A percentile compares a stretch with the other conserved stretches of the same genome.
phyloP scores from a whole-genome alignment of 2,797 vertebrate species.

The Scyliorhinus canicula region DNA sequence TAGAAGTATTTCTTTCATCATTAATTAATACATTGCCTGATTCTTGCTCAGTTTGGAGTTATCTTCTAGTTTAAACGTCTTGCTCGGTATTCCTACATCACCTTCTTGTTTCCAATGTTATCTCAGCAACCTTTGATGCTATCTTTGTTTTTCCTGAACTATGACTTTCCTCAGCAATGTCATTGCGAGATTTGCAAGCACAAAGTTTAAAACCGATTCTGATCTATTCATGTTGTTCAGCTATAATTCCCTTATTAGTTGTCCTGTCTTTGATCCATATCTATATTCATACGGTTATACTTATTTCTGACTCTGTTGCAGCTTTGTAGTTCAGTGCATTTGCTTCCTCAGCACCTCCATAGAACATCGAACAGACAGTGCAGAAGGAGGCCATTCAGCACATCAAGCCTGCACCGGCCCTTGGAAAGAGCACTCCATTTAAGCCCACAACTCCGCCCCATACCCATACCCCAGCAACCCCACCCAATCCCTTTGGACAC shows the following conservation, averaged over 20 bases:
- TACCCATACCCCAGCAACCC: no score
- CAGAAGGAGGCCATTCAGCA: no score
- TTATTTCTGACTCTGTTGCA: neutral
- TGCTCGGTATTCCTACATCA: neutral
- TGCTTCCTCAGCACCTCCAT: neutral
- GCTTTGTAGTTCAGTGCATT: neutral
- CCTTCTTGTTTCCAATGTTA: neutral
- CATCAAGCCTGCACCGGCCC: no score
- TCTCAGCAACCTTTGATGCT: neutral
- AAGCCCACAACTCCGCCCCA: no score
- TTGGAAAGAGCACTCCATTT: no score
- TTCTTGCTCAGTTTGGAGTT: neutral
- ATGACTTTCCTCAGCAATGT: neutral
- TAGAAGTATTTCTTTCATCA: neutral
- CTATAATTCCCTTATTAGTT: neutral
- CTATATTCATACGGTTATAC: neutral
- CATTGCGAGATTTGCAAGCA: neutral
- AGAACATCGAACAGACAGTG: no score
- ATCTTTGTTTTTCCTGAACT: slow-evolving; percentile 11
- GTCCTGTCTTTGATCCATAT: neutral
- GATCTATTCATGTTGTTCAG: neutral
- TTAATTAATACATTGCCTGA: neutral
- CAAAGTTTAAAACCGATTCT: neutral
- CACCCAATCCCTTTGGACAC: no score
- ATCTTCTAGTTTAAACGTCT: neutral